Conservation (phyloP, 2,888 invertebrate genomes). For the Cosmia pyralina region DNA sequence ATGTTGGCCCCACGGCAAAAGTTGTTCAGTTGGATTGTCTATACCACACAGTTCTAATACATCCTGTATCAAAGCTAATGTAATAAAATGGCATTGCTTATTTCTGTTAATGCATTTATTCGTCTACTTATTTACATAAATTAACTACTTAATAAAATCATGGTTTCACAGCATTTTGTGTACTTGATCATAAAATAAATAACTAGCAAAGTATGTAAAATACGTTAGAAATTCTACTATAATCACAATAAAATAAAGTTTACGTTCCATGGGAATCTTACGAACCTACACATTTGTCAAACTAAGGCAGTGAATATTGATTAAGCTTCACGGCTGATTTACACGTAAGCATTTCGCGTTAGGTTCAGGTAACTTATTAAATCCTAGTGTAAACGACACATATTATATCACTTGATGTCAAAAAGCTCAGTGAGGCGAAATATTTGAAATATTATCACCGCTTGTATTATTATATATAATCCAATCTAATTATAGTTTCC, state of each 20-base stretch:
- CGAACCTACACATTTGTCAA: neutral
- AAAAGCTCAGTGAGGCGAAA: neutral
- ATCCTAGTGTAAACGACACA: slow-evolving; percentile 8
- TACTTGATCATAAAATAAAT: slow-evolving; percentile 42
- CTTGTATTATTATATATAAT: neutral
- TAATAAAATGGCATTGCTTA: slow-evolving; percentile 8
- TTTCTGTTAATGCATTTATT: slow-evolving; percentile 52
- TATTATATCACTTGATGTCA: neutral
- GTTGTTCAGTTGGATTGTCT: no score
- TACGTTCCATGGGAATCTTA: neutral
- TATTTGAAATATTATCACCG: slow-evolving; percentile 4
- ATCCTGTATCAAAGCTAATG: neutral
- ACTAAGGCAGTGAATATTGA: slow-evolving; percentile 11
- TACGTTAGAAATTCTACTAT: slow-evolving; percentile 29
- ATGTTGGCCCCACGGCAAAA: no score
- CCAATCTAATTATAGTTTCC: neutral
- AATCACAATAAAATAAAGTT: neutral
- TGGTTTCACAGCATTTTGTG: slow-evolving; percentile 52
- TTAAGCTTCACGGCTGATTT: neutral
- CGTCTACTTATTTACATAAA: slow-evolving; percentile 59
- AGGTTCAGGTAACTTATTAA: slow-evolving; percentile 28
- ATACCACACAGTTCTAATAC: no score
- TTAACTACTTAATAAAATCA: slow-evolving; percentile 42
- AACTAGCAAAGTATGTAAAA: slow-evolving; percentile 4
- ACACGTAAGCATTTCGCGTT: slow-evolving; percentile 31